Base-by-base conservation (phyloP, 1,140 invertebrate genomes). In the Bombus pascuorum region DNA sequence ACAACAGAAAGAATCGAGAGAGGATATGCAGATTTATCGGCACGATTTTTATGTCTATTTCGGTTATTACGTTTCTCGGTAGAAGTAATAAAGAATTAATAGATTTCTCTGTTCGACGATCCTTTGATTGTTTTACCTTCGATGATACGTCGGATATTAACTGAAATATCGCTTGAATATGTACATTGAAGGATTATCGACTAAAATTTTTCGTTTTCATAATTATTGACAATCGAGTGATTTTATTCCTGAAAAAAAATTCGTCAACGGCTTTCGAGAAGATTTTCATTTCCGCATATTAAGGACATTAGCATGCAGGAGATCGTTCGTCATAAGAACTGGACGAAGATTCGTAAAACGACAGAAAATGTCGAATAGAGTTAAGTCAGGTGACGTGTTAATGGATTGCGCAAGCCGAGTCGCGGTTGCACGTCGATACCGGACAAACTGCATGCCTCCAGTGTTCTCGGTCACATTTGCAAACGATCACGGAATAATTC, bases 371-470 rank as follows among this genome's bases (percentile, higher is more conserved):
- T 22, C 6, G 59, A 34, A 15, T 37, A 53, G 28, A 34, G 12
- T 66, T 62, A 59, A 81, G 74, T 88, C 74, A 89, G 86, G 87
- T 88, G 87, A 85, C 68, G 66, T 71, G 87, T 65, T 89, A 88
- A 89, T 88, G 87, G 53, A 81, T 89, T 89, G 78, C 87, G 79
- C 74, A 89, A 89, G 59, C 65, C 57, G 62, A 22, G 18, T 39
- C 18, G 73, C 78, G 74, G n/a, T 88, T 81, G 68, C 68, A 53
- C 74, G 74, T 81, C 78, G 78, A 89, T 88, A 81, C 83, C 37
- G 83, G 83, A 83, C 79, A 86, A 72, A 86, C 79, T 88, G 83
- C 88, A 89, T 85, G 53, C 71, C 79, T 88, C 75, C 75, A 78
- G 82, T 85, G 74, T 53, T 71, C 62, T 86, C 76, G 86, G 65